Base-by-base conservation (phyloP, 2,113 vertebrate species). In the Nibea coibor region DNA sequence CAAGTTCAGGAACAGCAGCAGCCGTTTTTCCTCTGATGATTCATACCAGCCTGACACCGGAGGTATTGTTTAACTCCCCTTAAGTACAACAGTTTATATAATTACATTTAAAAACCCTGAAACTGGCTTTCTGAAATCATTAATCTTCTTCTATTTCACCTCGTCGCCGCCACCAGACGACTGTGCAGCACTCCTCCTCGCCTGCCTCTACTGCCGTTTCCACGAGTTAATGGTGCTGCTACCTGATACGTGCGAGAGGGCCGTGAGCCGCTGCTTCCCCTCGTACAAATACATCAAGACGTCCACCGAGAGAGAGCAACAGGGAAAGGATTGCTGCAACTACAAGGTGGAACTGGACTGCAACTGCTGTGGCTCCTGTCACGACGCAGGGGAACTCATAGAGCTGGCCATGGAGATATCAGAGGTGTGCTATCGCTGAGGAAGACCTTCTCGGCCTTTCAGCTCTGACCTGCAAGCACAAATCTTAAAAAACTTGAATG, bases 351-450 rank as follows among this genome's bases (percentile, higher is more conserved):
- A 91, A 3, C 68, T 92, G 85, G 89, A 93, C 80, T 93, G 90
- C n/a, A 59, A 80, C 47, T 72, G 87, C 39, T 89, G 89, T 6
- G 47, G 86, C 70, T 80, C 91, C 61, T 94, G 93, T 59, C 86
- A 93, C 20, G 94, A 93, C 14, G 57, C 84, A 5, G 87, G 81
- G 6, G 90, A 93, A 61, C 84, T 92, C 1, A 78, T 94, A 9
- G 93, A 94, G 74, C 84, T 93, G 54, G 92, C 92, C 45, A 89
- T 92, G 92, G 93, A 94, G 90, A 88, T 93, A 22, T 94, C 92
- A 4, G 91, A 94, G 72, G 75, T 94, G 26, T 94, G 94, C 77
- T 93, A 91, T 51, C 90, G 72, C 72, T 94, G 79, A 93, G 14
- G 7, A 1, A 0, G 4, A 0, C 7, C 57, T 5, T 4, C 22